phyloP scores from a whole-genome alignment of 2,888 invertebrate species.

The Parasteatoda lunata region DNA sequence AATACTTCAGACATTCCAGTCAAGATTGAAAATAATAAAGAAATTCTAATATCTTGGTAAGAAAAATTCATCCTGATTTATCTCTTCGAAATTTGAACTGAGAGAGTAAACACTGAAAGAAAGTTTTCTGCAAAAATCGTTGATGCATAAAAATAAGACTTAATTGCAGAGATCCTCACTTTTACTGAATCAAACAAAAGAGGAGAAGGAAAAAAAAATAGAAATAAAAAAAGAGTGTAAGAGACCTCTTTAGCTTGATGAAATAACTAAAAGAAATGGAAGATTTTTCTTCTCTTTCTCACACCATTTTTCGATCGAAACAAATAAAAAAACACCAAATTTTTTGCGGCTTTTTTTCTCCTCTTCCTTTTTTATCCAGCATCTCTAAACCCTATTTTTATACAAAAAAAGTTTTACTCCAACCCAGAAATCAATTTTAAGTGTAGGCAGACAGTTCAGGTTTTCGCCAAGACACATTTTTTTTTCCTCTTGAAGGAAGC shows the following conservation, averaged over 20 bases:
- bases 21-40: neutral
- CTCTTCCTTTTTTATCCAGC: conserved; percentile 18
- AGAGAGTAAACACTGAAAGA: conserved; percentile 20
- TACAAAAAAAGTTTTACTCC: neutral
- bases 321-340: conserved; percentile 6
- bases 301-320: neutral
- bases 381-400: too few relatives aligned
- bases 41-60: neutral
- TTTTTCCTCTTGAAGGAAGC: conserved; percentile 32
- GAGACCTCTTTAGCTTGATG: conserved; percentile 43
- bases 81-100: conserved; percentile 19
- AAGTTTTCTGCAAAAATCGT: conserved; percentile 31
- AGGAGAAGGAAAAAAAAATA: neutral
- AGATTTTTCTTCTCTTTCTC: conserved; percentile 19
- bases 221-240: conserved; percentile 6
- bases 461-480: neutral
- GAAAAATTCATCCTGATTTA: conserved; percentile 30
- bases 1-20: neutral
- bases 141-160: conserved; percentile 50
- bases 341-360: conserved; percentile 8
- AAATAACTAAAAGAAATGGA: conserved; percentile 29
- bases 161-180: conserved; percentile 42
- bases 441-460: conserved; percentile 35
- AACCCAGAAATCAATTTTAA: conserved; percentile 53
- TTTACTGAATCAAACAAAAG: conserved; percentile 11